Base-by-base conservation (phyloP, 2,888 invertebrate genomes). In the Cyclophora albipunctata region DNA sequence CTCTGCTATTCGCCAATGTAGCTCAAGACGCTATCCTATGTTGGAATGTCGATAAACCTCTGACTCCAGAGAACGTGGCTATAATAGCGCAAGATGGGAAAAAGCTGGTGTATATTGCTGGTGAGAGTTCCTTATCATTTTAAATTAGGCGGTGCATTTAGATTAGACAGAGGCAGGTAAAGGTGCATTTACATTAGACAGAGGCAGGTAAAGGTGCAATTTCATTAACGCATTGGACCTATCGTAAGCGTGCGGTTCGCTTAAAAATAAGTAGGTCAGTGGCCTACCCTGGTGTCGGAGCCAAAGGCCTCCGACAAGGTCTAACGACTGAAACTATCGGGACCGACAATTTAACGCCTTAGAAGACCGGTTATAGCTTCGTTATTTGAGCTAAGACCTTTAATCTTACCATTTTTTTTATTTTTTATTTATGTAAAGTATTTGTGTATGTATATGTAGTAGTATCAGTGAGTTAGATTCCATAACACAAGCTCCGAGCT, bases 11-110 rank as follows among this genome's bases (percentile, higher is more conserved):
- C 62, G 92, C 91, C 0, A 91, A 94, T 57, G 91, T 95, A 0
- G 93, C 93, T 40, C 91, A 90, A 55, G 93, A 94, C 67, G 94
- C 92, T 1, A 81, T 96, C 1, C 91, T 93, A 20, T 96, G 96
- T 67, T 95, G 95, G 95, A 93, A 94, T 57, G 90, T 90, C 0
- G 83, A 84, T 34, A 81, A 75, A 4, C 75, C 88, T 0, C 84
- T 93, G 52, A 80, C 78, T 1, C 78, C 85, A 0, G 80, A 80
- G 1, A 92, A 90, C 48, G 83, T 92, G n/a, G 91, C 78, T 0
- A 68, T 91, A 0, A 89, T 93, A 0, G 91, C 90, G 0, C 90
- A 91, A 55, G 90, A 94, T 68, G 88, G 91, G 41, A 64, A 81
- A 2, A 91, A 89, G 40, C 89, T 96, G 80, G 90, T 93, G 3